These are phyloP conservation scores for Lordiphosa collinella DNA, from an alignment of 1,140 invertebrate genomes.

Conservation along the genomic window DNA sequence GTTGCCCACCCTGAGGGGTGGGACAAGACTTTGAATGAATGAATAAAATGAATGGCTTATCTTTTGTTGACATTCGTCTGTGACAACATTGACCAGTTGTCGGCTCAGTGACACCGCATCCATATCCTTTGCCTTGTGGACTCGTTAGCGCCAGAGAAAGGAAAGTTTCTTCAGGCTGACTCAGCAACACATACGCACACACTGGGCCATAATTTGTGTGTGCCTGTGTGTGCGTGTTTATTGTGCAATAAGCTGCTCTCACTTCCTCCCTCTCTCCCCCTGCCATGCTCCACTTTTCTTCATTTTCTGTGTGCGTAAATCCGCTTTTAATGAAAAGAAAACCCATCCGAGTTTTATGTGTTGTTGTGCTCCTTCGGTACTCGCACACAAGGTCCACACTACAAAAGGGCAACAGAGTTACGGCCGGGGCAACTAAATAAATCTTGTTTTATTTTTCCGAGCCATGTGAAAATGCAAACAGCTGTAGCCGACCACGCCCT, in stretches of 20 bases:
- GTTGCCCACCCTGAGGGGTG: not conserved
- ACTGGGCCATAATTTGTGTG: slow-evolving; percentile 35
- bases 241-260: slow-evolving; percentile 69
- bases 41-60: slow-evolving; percentile 78
- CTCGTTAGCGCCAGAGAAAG: slow-evolving; percentile 53
- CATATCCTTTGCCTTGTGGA: slow-evolving; percentile 1
- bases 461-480: slow-evolving; percentile 32
- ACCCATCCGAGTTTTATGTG: slow-evolving; percentile 63
- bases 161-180: slow-evolving; percentile 48
- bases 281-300: slow-evolving; percentile 21
- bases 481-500: slow-evolving; percentile 12
- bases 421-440: slow-evolving; percentile 72
- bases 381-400: slow-evolving; percentile 33
- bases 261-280: slow-evolving; percentile 14
- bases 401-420: slow-evolving; percentile 69
- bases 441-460: slow-evolving; percentile 69
- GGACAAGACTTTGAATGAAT: slow-evolving; percentile 46
- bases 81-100: slow-evolving; percentile 76
- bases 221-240: slow-evolving; percentile 56
- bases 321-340: slow-evolving; percentile 78
- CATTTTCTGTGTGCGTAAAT: slow-evolving; percentile 63
- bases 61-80: slow-evolving; percentile 77
- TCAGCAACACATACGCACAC: slow-evolving; percentile 20
- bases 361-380: slow-evolving; percentile 27
- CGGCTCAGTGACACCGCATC: slow-evolving; percentile 19